phyloP scores from a whole-genome alignment of 2,888 invertebrate genomes.

The Hypomecis atomaria region DNA sequence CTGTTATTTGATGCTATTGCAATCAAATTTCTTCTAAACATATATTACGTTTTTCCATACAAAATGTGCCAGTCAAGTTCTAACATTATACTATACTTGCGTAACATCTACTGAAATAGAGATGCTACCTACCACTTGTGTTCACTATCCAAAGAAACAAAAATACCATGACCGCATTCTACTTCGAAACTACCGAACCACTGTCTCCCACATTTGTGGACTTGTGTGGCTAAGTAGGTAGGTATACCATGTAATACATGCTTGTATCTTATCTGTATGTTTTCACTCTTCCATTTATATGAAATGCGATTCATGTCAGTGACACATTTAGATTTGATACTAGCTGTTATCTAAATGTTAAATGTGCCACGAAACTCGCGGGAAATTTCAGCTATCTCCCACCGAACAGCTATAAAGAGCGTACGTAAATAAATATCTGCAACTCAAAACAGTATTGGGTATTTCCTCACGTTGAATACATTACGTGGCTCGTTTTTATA shows the following conservation, averaged over 20 bases:
- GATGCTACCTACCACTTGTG: conserved; percentile 54
- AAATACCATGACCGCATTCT: conserved; percentile 54
- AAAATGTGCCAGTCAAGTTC: background rate
- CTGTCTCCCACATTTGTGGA: conserved; percentile 38
- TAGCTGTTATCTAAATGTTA: conserved; percentile 10
- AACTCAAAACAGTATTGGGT: background rate
- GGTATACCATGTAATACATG: background rate
- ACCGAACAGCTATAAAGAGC: conserved; percentile 5
- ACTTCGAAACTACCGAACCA: conserved; percentile 45
- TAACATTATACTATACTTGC: background rate
- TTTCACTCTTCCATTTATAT: conserved; percentile 4
- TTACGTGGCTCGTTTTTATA: conserved; percentile 22
- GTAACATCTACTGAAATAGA: conserved; percentile 56
- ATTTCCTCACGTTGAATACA: conserved; percentile 13
- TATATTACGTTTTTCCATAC: too few species aligned
- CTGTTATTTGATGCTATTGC: conserved; percentile 1
- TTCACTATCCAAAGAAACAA: conserved; percentile 34
- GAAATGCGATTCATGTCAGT: conserved; percentile 16
- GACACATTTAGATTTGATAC: conserved; percentile 15
- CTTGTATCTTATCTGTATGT: conserved; percentile 1
- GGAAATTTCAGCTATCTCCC: background rate
- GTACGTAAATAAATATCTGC: conserved; percentile 2
- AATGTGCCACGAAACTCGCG: conserved; percentile 8
- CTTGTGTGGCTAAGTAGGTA: conserved; percentile 5
- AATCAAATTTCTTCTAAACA: too few species aligned